Percentiles rank a stretch among this genome's conserved stretches.
Conservation (phyloP, 2,797 vertebrate genomes). For the Gila robusta region DNA sequence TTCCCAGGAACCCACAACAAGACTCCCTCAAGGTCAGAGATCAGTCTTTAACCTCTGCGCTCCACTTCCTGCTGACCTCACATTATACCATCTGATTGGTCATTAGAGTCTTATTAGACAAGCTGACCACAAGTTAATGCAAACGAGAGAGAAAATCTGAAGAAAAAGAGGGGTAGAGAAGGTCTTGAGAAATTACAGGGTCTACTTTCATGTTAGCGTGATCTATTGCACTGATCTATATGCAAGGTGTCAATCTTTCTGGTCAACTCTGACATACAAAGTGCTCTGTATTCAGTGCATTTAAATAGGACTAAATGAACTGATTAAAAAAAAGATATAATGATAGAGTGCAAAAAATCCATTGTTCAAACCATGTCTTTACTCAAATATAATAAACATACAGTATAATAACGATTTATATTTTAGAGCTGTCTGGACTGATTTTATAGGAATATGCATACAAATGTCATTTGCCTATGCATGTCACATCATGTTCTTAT, state of each 20-base stretch:
- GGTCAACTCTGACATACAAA: conserved; percentile 72
- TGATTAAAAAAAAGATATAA: neutral
- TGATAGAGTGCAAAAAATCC: neutral
- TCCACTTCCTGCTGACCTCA: conserved; percentile 62
- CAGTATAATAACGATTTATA: neutral
- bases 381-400: neutral
- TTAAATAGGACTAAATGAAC: neutral
- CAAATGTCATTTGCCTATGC: neutral
- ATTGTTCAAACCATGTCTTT: neutral
- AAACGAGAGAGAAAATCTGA: neutral
- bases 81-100: conserved; percentile 60
- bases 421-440: neutral
- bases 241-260: conserved; percentile 65
- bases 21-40: conserved; percentile 59
- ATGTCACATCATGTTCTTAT: neutral
- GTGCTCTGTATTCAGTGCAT: conserved; percentile 55
- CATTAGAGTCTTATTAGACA: conserved; percentile 61
- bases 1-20: conserved; percentile 39
- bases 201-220: conserved; percentile 14
- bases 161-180: neutral
- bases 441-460: neutral
- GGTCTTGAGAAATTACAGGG: conserved; percentile 5
- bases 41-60: conserved; percentile 56
- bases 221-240: conserved; percentile 56
- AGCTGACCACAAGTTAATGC: conserved; percentile 45